These are phyloP conservation scores for Chromobotia macracanthus DNA, from an alignment of 2,797 vertebrate species.

Conservation along the genomic window DNA sequence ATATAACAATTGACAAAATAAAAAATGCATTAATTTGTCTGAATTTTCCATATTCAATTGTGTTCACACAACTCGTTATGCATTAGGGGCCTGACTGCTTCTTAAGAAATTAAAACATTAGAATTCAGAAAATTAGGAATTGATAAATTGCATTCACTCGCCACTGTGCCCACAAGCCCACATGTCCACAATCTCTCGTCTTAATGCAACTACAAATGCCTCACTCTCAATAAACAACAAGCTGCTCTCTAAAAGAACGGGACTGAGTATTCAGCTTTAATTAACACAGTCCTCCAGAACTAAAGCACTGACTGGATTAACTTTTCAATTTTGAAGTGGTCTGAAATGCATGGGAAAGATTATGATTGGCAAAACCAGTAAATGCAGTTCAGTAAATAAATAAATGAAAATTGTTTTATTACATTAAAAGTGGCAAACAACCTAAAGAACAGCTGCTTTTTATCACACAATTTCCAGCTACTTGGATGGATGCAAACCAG, in stretches of 20 bases:
- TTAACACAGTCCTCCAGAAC: constrained; percentile 30
- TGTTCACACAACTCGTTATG: not conserved
- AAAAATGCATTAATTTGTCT: constrained; percentile 14
- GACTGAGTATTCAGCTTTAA: not conserved
- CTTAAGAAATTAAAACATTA: not conserved
- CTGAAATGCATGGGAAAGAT: no score
- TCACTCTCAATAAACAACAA: constrained; percentile 14
- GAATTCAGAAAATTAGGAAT: constrained; percentile 12
- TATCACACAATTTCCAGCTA: not conserved
- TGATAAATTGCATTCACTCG: constrained; percentile 42
- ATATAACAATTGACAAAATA: constrained; percentile 18
- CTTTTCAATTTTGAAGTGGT: no score
- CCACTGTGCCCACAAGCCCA: constrained; percentile 15
- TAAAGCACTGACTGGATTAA: no score
- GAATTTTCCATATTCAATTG: constrained; percentile 30
- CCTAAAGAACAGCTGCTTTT: not conserved
- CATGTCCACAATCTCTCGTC: not conserved
- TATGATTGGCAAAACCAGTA: no score
- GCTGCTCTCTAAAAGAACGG: constrained; percentile 32
- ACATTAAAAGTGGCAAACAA: no score
- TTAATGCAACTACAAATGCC: constrained; percentile 30
- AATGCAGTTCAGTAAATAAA: no score
- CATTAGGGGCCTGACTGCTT: not conserved
- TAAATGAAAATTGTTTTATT: no score
- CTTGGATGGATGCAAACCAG: not conserved